phyloP scores from a whole-genome alignment of 64 coral and sea anemone species.

The Actinia tenebrosa region DNA sequence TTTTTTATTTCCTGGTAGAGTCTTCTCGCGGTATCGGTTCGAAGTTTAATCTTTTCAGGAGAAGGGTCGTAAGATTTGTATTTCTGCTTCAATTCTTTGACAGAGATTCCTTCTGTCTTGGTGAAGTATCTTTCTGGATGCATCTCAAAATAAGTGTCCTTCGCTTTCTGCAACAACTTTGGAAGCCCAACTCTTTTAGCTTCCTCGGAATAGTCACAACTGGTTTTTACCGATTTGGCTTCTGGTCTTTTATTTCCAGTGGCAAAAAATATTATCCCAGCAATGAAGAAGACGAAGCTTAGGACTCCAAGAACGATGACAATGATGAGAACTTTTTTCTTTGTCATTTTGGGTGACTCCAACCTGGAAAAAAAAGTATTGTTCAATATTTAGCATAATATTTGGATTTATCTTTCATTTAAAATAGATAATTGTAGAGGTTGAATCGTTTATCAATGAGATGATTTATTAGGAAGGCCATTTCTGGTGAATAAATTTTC shows the following conservation, averaged over 20 bases:
- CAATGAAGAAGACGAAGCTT: constrained; percentile 1
- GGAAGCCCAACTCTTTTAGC: constrained; percentile 46
- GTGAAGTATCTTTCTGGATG: constrained; percentile 33
- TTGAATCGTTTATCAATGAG: no score
- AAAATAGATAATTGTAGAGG: no score
- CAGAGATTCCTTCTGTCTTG: not conserved
- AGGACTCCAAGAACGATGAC: not conserved
- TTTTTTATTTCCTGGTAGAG: constrained; percentile 52
- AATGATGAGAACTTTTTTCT: not conserved
- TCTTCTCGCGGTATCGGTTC: constrained; percentile 43
- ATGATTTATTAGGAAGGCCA: no score
- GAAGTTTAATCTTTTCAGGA: constrained; percentile 47
- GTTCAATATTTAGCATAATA: no score
- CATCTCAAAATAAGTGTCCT: constrained; percentile 49
- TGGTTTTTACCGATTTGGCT: not conserved
- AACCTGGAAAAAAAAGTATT: not conserved
- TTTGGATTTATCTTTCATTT: no score
- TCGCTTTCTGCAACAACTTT: constrained; percentile 51
- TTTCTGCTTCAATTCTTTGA: constrained; percentile 15
- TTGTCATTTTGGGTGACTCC: not conserved
- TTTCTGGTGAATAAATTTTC: no score
- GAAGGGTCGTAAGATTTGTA: constrained; percentile 54
- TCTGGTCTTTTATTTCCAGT: not conserved
- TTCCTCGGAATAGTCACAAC: constrained; percentile 54
- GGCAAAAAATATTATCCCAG: not conserved